Evolutionary conservation across 1,140 invertebrate genomes (phyloP), one percentile per base, ranked within the genome.

Genomic region (Bombus waltoni): DNA sequence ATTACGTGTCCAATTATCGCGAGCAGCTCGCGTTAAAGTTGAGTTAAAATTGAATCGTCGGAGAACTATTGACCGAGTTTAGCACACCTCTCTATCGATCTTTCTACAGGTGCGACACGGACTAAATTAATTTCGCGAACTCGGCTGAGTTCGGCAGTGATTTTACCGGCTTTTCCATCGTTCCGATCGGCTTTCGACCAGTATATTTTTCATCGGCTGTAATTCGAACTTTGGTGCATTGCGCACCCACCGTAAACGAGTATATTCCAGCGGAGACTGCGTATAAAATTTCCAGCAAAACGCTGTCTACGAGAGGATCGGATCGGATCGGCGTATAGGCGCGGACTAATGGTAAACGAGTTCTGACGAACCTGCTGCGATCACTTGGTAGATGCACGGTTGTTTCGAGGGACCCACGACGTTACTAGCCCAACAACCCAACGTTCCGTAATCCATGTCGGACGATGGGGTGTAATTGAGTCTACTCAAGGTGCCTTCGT

Each of bases 341-440:
- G 5, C 18, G n/a, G 15, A 35, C 18, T 3, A 68, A 38, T 4
- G 66, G 40, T n/a, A 42, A 71, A 40, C 38, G 68, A 70, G 25
- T 70, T 70, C 0, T 11, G 53, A 95, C 95, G 94, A 93, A 97
- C 97, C 97, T 95, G 97, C 97, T 47, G 97, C 97, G 83, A 97
- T 96, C 57, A 98, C 97, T 90, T 97, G 97, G 92, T 97, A 98
- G 81, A 98, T 95, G 92, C 98, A 98, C 5, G 97, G 97, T 44
- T 97, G 96, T 86, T 95, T 96, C 92, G 98, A 97, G 57, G 96
- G 94, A 10, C 98, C 97, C 44, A 98, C 96, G 78, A 95, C 95
- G 94, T 98, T 98, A 89, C 96, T 96, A 0, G 97, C 97, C 95
- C 97, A 97, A 90, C 98, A 98, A 78, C 97, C 96, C 13, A 98